phyloP scores from a whole-genome alignment of 2,888 invertebrate genomes.

The Ctena decussata region DNA sequence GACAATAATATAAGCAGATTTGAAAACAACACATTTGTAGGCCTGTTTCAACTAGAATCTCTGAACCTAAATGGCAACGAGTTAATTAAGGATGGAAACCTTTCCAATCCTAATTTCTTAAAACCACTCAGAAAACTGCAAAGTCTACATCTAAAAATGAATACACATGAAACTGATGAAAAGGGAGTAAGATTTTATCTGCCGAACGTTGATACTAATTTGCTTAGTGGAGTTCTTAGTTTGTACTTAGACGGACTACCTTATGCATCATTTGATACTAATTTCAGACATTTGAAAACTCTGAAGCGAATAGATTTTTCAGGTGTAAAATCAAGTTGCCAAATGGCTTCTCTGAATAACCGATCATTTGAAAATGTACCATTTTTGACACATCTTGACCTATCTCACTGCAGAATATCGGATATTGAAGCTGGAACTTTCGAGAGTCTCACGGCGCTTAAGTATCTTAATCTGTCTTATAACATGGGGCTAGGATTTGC shows the following conservation, averaged over 20 bases:
- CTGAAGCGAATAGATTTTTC: not conserved
- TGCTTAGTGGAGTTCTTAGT: not conserved
- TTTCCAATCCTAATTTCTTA: not conserved
- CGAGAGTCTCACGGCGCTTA: not conserved
- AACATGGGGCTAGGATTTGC: constrained; percentile 42
- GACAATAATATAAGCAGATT: no score
- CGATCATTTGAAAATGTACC: not conserved
- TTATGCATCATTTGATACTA: not conserved
- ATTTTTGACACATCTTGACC: not conserved
- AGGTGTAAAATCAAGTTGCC: not conserved
- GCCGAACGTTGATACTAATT: not conserved
- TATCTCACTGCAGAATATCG: not conserved
- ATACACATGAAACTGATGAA: no score
- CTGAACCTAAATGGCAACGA: not conserved
- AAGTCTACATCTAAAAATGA: not conserved
- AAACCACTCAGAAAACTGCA: not conserved
- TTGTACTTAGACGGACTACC: not conserved
- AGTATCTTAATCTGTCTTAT: constrained; percentile 40
- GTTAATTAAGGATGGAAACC: not conserved
- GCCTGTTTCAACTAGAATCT: not conserved
- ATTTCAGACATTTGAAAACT: not conserved
- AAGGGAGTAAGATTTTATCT: not conserved
- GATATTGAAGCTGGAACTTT: constrained; percentile 31
- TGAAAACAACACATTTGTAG: not conserved
- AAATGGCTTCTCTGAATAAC: not conserved